Base-by-base conservation (phyloP, 2,888 invertebrate species). In the Caenorhabditis plicata region DNA sequence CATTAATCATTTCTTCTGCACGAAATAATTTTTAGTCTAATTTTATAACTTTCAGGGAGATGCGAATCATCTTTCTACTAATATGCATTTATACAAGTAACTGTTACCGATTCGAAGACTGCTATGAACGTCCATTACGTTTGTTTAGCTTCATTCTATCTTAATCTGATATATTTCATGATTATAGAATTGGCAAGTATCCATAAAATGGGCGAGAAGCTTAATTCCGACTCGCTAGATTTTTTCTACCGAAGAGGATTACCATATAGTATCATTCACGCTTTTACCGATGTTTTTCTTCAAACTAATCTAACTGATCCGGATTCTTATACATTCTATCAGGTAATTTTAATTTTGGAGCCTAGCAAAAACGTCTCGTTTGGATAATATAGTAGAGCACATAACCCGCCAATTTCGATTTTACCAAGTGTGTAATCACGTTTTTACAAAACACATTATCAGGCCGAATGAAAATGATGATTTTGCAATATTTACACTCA, bases 261-360 rank as follows among this genome's bases (percentile, higher is more conserved):
- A 11, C 32, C 46, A 1, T 43, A 54, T 33, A 45, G 19, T 23
- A 39, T 51, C 15, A 47, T 47, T 20, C 47, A 52, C 40, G 47
- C 66, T 26, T 72, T 72, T 46, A 62, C 63, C 7, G 70, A 72
- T 32, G 66, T 68, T 13, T 64, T 66, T 40, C 43, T 72, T 36
- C 33, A 51, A 8, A 54, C 61, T 23, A 70, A 68, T 19, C 29
- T 72, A 26, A 66, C 65, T 2, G 60, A 72, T 32, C 20, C 48
- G 3, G 52, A 68, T 31, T 25, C 38, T 11, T 69, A 60, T 38
- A 38, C 39, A 22, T 53, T 72, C 27, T 72, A 72, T 63, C 69
- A 71, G 64, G 71, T 68, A 31, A 31, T 19, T 35, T 9, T 17
- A 36, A n/a, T n/a, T n/a, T n/a, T n/a, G n/a, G n/a, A n/a, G n/a